A percentile compares a stretch with the other conserved stretches of the same genome.
Evolutionary conservation across 2,797 vertebrate species (phyloP).

Genomic region (Acanthurus lineatus): DNA sequence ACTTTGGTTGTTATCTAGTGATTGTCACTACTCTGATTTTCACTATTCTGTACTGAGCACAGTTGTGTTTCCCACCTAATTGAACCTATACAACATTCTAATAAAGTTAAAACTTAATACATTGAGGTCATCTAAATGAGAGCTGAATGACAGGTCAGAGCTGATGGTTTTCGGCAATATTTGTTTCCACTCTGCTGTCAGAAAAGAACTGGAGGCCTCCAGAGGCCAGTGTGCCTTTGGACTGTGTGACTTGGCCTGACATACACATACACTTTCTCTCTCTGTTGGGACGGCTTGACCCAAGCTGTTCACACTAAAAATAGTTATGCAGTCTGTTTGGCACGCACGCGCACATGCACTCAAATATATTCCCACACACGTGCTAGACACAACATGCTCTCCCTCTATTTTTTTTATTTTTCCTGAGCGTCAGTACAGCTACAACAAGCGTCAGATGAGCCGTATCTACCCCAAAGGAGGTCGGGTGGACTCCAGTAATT

Average conservation of each 20-base stretch:
- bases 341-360: constrained; percentile 17
- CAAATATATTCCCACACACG: constrained; percentile 35
- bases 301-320: constrained; percentile 83
- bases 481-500: constrained; percentile 99
- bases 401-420: constrained; percentile 39
- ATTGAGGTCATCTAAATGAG: constrained; percentile 57
- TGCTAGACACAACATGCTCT: constrained; percentile 51
- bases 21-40: not conserved
- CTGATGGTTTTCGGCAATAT: constrained; percentile 53
- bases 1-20: not conserved
- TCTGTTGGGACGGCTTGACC: constrained; percentile 68
- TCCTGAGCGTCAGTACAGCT: constrained; percentile 92
- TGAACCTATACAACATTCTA: not conserved
- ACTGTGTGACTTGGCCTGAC: constrained; percentile 51
- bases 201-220: constrained; percentile 51
- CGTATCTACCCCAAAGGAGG: constrained; percentile 99
- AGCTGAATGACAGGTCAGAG: constrained; percentile 24
- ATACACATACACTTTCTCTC: constrained; percentile 25
- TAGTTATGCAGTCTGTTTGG: constrained; percentile 69
- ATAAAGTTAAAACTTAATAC: constrained; percentile 11
- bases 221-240: constrained; percentile 54
- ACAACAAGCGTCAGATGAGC: constrained; percentile 99
- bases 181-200: constrained; percentile 52
- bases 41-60: not conserved
- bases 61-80: not conserved